These are phyloP conservation scores for Bovichtus variegatus DNA, from an alignment of 2,797 vertebrate genomes.

Conservation along the genomic window DNA sequence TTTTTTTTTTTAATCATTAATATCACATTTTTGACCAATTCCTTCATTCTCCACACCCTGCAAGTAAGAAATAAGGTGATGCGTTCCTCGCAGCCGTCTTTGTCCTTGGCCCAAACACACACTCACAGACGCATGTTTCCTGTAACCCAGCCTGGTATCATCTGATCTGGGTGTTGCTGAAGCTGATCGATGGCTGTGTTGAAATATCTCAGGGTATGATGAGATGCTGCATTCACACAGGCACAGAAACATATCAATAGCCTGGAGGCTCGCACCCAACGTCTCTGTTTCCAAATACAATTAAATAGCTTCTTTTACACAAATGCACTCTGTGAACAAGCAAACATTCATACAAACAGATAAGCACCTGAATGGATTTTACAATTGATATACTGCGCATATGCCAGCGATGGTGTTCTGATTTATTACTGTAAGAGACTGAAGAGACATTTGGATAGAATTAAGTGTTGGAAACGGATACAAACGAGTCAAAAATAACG, in stretches of 20 bases:
- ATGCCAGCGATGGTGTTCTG: not conserved
- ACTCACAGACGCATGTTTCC: conserved; percentile 72
- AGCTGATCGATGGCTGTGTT: conserved; percentile 91
- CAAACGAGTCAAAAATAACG: not conserved
- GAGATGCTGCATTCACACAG: conserved; percentile 89
- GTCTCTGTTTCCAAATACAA: conserved; percentile 91
- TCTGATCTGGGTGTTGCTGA: conserved; percentile 88
- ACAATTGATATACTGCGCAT: conserved; percentile 26
- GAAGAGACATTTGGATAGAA: conserved; percentile 14
- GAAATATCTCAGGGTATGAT: conserved; percentile 91
- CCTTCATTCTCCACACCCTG: not conserved
- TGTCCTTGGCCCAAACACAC: conserved; percentile 63
- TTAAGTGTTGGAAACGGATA: conserved; percentile 6
- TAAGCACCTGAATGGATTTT: conserved; percentile 42
- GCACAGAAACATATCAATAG: conserved; percentile 90
- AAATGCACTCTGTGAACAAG: conserved; percentile 54
- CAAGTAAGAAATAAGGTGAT: conserved; percentile 26
- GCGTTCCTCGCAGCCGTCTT: conserved; percentile 43
- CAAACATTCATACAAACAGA: conserved; percentile 57
- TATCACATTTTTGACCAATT: conserved; percentile 17
- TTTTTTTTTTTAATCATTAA: conserved; percentile 22
- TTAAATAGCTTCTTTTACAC: conserved; percentile 85
- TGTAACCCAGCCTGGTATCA: conserved; percentile 87
- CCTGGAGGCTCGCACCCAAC: conserved; percentile 83
- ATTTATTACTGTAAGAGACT: conserved; percentile 16